Base-by-base conservation (phyloP, 2,888 invertebrate species). In the Cinara cedri region DNA sequence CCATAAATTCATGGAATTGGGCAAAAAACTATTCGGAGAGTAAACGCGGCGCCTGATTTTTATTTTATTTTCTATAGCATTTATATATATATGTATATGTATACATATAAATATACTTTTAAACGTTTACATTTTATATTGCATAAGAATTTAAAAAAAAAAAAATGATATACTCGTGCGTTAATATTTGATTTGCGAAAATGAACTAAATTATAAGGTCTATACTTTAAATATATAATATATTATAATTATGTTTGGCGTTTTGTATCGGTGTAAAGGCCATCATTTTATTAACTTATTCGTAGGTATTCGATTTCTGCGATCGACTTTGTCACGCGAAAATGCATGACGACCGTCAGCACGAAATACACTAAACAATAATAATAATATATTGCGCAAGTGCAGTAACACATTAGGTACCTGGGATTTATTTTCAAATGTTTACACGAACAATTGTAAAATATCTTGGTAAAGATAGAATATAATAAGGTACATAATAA, bases 1-100 rank as follows among this genome's bases (percentile, higher is more conserved):
- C 85, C 95, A 95, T 86, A 89, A 94, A 84, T 90, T 95, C 87
- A 95, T 95, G 94, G 94, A 94, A 83, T 88, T 95, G 85, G 94
- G 94, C 84, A 95, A 94, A 87, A 91, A 92, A 85, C 88, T 95
- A 82, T 95, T 94, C 86, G 94, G 94, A 83, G 94, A 94, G 87
- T 95, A 92, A 19, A 13, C 16, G 19, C 4, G 14, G 21, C 26
- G 1, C 14, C 24, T 1, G 26, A 11, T 42, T 66, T 34, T 66
- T 16, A 21, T 74, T 74, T 62, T 16, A 68, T 46, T 49, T 78
- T 70, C 10, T n/a, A 70, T 68, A 78, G 76, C 76, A 68, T 68
- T 60, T 78, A 57, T 34, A 34, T 34, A 34, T 34, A 34, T 34
- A n/a, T n/a, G n/a, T n/a, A n/a, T n/a, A n/a, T n/a, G n/a, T n/a